phyloP scores from a whole-genome alignment of 2,888 invertebrate genomes.

The Desoria tigrina region DNA sequence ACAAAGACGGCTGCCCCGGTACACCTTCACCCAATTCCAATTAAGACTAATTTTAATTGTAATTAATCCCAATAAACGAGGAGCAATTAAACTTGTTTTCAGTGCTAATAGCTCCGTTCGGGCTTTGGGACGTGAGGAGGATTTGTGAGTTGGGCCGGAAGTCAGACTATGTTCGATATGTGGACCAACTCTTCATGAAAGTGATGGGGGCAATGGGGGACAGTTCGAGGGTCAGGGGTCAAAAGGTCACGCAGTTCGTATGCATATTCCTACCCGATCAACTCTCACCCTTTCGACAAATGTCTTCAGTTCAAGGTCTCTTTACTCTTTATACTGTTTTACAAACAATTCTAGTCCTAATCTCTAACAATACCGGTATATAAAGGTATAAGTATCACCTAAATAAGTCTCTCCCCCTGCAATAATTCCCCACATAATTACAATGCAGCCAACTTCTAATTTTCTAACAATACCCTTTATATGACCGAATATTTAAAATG shows the following conservation, averaged over 20 bases:
- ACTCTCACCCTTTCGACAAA: constrained; percentile 37
- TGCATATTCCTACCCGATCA: constrained; percentile 43
- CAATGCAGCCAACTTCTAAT: too few relatives aligned
- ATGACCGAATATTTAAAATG: too few relatives aligned
- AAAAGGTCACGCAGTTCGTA: constrained; percentile 41
- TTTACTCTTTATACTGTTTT: not conserved
- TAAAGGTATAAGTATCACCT: too few relatives aligned
- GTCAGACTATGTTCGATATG: constrained; percentile 43
- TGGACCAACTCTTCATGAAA: constrained; percentile 45
- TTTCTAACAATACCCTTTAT: too few relatives aligned
- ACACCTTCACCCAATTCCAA: not conserved
- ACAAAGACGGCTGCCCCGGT: constrained; percentile 49
- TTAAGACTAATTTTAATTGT: too few relatives aligned
- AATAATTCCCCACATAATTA: too few relatives aligned
- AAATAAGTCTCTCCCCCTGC: too few relatives aligned
- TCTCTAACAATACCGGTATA: too few relatives aligned
- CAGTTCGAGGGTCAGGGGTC: constrained; percentile 26
- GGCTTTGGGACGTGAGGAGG: constrained; percentile 42
- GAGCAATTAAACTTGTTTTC: too few relatives aligned
- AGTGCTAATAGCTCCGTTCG: constrained; percentile 44
- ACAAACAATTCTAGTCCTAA: too few relatives aligned
- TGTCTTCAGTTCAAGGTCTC: constrained; percentile 30
- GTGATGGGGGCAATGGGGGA: constrained; percentile 30
- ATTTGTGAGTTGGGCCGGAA: constrained; percentile 40
- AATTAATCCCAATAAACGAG: too few relatives aligned